Evolutionary conservation across 2,113 vertebrate genomes (phyloP).

Genomic region (Camelus dromedarius): DNA sequence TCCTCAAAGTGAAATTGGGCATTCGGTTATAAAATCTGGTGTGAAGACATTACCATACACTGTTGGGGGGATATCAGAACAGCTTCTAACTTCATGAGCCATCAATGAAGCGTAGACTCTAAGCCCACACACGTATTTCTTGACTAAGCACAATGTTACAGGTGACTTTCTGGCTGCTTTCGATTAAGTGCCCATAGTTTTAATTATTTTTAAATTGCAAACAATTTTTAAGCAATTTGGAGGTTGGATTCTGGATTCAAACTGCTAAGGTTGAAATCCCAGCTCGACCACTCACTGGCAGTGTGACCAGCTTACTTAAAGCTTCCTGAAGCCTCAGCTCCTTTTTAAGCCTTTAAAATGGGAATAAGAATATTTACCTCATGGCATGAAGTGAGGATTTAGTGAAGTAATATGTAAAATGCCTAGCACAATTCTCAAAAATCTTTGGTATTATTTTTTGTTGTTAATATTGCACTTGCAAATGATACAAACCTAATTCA

Average conservation of each 20-base stretch:
- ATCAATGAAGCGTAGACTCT: neutral
- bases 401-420: neutral
- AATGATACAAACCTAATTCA: conserved; percentile 3
- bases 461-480: neutral
- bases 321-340: neutral
- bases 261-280: neutral
- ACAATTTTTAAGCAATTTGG: conserved; percentile 27
- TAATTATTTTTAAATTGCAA: conserved; percentile 5
- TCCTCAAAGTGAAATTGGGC: neutral
- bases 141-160: neutral
- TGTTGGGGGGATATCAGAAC: neutral
- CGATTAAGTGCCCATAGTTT: neutral
- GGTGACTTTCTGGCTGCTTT: conserved; percentile 3
- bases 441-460: neutral
- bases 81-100: neutral
- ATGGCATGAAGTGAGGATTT: conserved; percentile 1
- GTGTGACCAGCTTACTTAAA: neutral
- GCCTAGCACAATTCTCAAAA: neutral
- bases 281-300: neutral
- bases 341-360: neutral
- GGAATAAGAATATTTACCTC: neutral
- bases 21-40: conserved; percentile 19
- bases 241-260: neutral
- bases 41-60: neutral
- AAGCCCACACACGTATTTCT: neutral